Conservation (phyloP, 2,888 invertebrate species). For the Scaptomyza parva region DNA sequence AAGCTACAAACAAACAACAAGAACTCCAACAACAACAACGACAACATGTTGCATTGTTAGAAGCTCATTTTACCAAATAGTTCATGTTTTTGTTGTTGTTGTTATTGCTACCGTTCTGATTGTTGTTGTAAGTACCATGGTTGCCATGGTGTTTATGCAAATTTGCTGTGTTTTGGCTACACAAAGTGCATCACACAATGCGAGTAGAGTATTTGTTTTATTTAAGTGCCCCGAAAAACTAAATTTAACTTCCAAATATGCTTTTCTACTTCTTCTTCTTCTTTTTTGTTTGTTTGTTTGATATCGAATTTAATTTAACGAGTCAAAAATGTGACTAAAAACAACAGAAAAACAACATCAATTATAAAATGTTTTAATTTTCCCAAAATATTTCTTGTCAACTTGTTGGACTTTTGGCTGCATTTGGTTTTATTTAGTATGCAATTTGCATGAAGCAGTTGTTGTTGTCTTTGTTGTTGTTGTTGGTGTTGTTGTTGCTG, state of each 20-base stretch:
- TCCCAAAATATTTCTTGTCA: slow-evolving; percentile 8
- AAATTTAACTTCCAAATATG: slow-evolving; percentile 16
- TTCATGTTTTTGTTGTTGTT: slow-evolving; percentile 46
- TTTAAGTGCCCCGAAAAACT: slow-evolving; percentile 10
- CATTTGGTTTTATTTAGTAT: slow-evolving; percentile 5
- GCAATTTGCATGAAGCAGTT: slow-evolving; percentile 1
- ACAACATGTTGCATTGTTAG: slow-evolving; percentile 81
- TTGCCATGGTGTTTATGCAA: slow-evolving; percentile 79
- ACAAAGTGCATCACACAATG: slow-evolving; percentile 57
- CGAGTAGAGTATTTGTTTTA: slow-evolving; percentile 28
- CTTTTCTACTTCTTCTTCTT: neutral
- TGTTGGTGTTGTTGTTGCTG: neutral
- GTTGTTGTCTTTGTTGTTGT: too few species aligned
- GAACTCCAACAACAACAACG: too few species aligned
- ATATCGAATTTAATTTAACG: neutral
- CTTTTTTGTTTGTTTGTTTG: too few species aligned
- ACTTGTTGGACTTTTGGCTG: slow-evolving; percentile 5
- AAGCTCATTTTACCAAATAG: slow-evolving; percentile 70
- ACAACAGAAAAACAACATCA: slow-evolving; percentile 23
- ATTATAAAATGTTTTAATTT: slow-evolving; percentile 25
- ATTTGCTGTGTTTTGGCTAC: slow-evolving; percentile 68
- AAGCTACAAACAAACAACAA: slow-evolving; percentile 74
- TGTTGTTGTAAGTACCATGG: slow-evolving; percentile 35
- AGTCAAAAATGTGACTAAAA: slow-evolving; percentile 9
- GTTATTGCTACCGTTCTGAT: slow-evolving; percentile 15